Conservation (phyloP, 2,888 invertebrate species). For the Drosophila macrospina region DNA sequence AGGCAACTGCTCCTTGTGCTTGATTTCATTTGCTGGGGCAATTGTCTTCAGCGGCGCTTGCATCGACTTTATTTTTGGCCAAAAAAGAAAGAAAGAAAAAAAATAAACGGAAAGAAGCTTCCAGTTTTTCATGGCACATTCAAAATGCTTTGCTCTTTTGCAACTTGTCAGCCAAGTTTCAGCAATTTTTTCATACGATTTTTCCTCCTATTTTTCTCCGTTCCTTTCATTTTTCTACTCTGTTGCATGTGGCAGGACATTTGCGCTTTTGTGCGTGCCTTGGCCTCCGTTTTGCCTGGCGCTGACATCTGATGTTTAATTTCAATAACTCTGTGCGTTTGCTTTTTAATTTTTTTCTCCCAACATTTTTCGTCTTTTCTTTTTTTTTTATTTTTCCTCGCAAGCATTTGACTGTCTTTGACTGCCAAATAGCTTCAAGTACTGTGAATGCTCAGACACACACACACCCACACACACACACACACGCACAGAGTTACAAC, state of each 20-base stretch:
- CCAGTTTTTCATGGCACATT: conserved; percentile 38
- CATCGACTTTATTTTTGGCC: conserved; percentile 71
- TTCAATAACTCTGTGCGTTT: conserved; percentile 77
- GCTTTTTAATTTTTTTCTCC: conserved; percentile 61
- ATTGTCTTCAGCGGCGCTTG: conserved; percentile 76
- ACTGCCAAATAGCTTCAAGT: conserved; percentile 72
- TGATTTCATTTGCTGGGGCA: conserved; percentile 76
- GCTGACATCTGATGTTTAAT: conserved; percentile 81
- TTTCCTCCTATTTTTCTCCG: not conserved
- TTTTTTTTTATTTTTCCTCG: conserved; percentile 14
- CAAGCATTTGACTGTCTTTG: conserved; percentile 63
- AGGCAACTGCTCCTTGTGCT: conserved; percentile 53
- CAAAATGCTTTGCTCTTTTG: no score
- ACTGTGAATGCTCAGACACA: conserved; percentile 43
- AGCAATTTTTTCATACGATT: not conserved
- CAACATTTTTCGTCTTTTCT: conserved; percentile 10
- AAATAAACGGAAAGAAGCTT: conserved; percentile 64
- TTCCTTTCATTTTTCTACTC: not conserved
- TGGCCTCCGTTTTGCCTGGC: conserved; percentile 62
- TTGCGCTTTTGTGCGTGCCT: conserved; percentile 75
- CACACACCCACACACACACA: conserved; percentile 10
- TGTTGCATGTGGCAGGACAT: conserved; percentile 71
- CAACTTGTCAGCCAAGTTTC: no score
- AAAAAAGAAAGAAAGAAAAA: conserved; percentile 16
- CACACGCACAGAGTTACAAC: conserved; percentile 16